Evolutionary conservation across 2,113 vertebrate species (phyloP).

Genomic region (Galbula dea): DNA sequence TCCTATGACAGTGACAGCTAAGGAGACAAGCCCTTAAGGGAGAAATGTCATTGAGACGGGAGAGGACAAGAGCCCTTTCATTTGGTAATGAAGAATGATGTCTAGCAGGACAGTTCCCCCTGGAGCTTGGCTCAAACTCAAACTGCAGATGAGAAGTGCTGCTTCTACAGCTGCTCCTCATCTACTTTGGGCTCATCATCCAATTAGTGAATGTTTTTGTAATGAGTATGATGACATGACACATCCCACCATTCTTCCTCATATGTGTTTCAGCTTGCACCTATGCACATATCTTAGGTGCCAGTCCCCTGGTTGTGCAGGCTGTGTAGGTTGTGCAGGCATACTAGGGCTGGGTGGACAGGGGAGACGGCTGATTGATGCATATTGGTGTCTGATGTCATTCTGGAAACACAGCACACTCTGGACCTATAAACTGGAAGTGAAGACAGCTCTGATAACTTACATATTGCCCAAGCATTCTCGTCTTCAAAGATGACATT

Average conservation of each 20-base stretch:
- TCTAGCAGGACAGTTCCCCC: not conserved
- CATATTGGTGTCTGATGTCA: not conserved
- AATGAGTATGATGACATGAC: not conserved
- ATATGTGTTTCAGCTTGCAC: not conserved
- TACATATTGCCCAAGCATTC: not conserved
- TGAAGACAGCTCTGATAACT: not conserved
- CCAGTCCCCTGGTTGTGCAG: not conserved
- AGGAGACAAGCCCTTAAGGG: not conserved
- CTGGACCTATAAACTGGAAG: not conserved
- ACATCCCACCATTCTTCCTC: not conserved
- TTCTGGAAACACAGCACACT: not conserved
- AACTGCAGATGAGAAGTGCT: not conserved
- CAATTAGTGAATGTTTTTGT: constrained; percentile 38
- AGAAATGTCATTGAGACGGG: not conserved
- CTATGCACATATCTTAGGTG: not conserved
- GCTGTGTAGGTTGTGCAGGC: not conserved
- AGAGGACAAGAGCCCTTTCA: not conserved
- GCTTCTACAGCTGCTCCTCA: constrained; percentile 62
- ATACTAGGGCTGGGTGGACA: not conserved
- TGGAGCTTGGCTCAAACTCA: constrained; percentile 18
- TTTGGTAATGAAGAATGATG: constrained; percentile 47
- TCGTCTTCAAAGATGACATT: not conserved
- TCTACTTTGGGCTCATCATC: constrained; percentile 59
- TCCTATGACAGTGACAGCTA: not conserved
- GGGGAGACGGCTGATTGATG: not conserved